These are phyloP conservation scores for Pelusios castaneus DNA, from an alignment of 2,113 vertebrate species.

Conservation along the genomic window DNA sequence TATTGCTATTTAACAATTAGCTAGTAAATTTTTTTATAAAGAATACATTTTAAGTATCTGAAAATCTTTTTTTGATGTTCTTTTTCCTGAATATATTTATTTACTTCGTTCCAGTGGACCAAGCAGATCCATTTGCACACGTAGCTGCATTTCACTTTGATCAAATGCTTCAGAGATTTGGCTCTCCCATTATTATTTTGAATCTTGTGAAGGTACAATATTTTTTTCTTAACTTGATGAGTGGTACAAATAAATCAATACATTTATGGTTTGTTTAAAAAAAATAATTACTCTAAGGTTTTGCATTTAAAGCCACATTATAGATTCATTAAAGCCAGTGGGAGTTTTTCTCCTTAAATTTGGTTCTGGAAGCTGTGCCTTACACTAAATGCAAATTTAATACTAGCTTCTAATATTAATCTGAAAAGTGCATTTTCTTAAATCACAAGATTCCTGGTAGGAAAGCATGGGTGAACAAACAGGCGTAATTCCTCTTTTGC, in stretches of 20 bases:
- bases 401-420: not conserved
- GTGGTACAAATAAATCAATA: not conserved
- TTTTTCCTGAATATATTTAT: not conserved
- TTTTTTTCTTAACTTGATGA: not conserved
- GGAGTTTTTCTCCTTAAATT: not conserved
- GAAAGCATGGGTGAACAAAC: not conserved
- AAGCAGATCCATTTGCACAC: conserved; percentile 95
- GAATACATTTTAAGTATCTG: not conserved
- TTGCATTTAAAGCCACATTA: not conserved
- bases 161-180: conserved; percentile 98
- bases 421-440: not conserved
- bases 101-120: conserved; percentile 86
- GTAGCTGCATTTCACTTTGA: conserved; percentile 96
- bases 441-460: not conserved
- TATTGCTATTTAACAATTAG: not conserved
- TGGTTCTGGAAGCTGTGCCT: not conserved
- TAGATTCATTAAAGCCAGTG: not conserved
- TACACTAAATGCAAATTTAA: not conserved
- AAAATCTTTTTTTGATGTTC: not conserved
- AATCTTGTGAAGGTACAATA: conserved; percentile 95
- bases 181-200: conserved; percentile 96
- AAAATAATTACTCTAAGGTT: not conserved
- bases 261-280: not conserved
- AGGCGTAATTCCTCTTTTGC: not conserved
- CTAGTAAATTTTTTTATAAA: not conserved